Evolutionary conservation across 2,113 vertebrate species (phyloP).

Genomic region (Hyperoodon ampullatus): DNA sequence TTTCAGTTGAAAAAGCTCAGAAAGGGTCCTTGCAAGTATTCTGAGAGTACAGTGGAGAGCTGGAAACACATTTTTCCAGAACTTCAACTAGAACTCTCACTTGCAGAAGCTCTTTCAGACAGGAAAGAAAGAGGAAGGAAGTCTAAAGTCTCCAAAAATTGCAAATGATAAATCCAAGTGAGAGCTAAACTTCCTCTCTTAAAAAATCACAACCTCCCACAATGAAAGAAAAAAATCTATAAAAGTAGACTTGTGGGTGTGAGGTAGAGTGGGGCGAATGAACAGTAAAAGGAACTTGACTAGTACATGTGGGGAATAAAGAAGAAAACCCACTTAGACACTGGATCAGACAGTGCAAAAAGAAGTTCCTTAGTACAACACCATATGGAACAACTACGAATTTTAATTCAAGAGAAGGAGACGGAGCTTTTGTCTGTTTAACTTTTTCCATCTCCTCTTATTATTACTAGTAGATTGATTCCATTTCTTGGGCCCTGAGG

Average conservation of each 20-base stretch:
- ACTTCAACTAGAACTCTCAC: constrained; percentile 63
- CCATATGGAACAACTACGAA: constrained; percentile 44
- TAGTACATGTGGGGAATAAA: neutral
- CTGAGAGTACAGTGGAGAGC: constrained; percentile 65
- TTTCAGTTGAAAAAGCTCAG: constrained; percentile 73
- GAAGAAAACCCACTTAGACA: neutral
- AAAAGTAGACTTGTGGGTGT: neutral
- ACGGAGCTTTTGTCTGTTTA: neutral
- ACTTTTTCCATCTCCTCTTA: constrained; percentile 13
- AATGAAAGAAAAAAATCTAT: neutral
- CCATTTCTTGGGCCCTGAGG: neutral
- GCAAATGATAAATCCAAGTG: neutral
- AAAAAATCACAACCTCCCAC: neutral
- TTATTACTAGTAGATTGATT: neutral
- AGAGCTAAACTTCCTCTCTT: neutral
- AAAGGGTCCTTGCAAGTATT: constrained; percentile 71
- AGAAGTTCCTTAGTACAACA: neutral
- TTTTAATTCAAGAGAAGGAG: constrained; percentile 73
- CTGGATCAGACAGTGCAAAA: neutral
- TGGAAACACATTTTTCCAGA: constrained; percentile 59
- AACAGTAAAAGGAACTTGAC: neutral
- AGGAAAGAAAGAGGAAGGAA: constrained; percentile 36
- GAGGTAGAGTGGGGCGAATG: neutral
- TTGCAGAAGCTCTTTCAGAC: constrained; percentile 50
- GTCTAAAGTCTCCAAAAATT: neutral